Base-by-base conservation (phyloP, 2,797 vertebrate species). In the Pelochelys cantorii region DNA sequence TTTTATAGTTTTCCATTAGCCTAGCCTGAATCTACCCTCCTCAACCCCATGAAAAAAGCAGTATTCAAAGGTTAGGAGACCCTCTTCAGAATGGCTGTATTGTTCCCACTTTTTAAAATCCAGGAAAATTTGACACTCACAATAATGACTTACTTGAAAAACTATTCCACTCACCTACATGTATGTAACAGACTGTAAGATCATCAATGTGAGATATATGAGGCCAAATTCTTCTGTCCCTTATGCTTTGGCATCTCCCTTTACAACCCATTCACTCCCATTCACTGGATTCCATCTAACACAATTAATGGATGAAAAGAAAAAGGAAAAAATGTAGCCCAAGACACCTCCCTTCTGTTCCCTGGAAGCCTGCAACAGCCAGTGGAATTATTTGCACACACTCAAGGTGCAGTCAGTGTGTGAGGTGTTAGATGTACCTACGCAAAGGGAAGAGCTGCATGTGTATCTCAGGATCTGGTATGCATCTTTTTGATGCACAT, bases 121-220 rank as follows among this genome's bases (percentile, higher is more conserved):
- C 79, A 86, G 83, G 90, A 94, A 97, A 96, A 90, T 83, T 62
- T 93, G 92, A 95, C 23, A 48, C 27, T 93, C 37, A 4, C 23
- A 65, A 54, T 81, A 79, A 86, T 78, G 71, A 75, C 79, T 96
- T 93, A 15, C 29, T 75, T 85, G 18, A 79, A 85, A 92, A 95
- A 81, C 56, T 42, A 94, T 95, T 93, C 87, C 83, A 87, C 71
- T 93, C 74, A 85, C 89, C 85, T 96, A 93, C 85, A 78, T 10
- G 77, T 48, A 48, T 48, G 42, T 60, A 91, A 84, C 94, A 95
- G 54, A 65, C n/a, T 80, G 91, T 87, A 91, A 92, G 53, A 37
- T 62, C 90, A 89, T 85, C 79, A 83, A 8, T 68, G 55, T 42
- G 59, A 95, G 85, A 60, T 48, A 86, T 77, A 48, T 42, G 79